Percentiles rank a stretch among this genome's conserved stretches.
phyloP scores from a whole-genome alignment of 2,113 vertebrate species.

The Psettodes erumei region DNA sequence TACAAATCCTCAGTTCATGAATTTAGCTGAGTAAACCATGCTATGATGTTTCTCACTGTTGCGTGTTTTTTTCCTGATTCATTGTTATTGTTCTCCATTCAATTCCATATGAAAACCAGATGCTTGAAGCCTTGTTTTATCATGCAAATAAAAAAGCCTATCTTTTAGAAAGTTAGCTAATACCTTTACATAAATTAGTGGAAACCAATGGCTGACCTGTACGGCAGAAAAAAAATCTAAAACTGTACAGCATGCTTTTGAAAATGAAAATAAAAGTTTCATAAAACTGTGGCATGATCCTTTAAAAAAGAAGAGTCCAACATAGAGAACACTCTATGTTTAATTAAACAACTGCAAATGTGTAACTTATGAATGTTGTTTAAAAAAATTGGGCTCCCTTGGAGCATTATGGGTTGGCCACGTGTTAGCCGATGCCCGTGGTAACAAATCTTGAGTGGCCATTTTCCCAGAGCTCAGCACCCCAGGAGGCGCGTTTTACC shows the following conservation, averaged over 20 bases:
- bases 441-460: conserved; percentile 67
- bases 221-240: background rate
- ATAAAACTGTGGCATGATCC: background rate
- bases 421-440: conserved; percentile 67
- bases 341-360: background rate
- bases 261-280: background rate
- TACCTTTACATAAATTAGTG: no score
- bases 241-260: background rate
- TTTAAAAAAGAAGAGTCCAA: background rate
- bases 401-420: conserved; percentile 2
- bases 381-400: background rate
- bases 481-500: conserved; percentile 56
- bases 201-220: background rate
- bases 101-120: background rate
- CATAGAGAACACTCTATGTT: background rate
- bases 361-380: background rate
- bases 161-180: no score
- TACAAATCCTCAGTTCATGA: background rate
- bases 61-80: background rate
- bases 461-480: conserved; percentile 52
- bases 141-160: background rate
- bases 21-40: background rate
- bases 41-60: background rate
- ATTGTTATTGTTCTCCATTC: background rate
- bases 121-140: background rate